Evolutionary conservation across 2,888 invertebrate species (phyloP).

Genomic region (Drosophila pullipes): DNA sequence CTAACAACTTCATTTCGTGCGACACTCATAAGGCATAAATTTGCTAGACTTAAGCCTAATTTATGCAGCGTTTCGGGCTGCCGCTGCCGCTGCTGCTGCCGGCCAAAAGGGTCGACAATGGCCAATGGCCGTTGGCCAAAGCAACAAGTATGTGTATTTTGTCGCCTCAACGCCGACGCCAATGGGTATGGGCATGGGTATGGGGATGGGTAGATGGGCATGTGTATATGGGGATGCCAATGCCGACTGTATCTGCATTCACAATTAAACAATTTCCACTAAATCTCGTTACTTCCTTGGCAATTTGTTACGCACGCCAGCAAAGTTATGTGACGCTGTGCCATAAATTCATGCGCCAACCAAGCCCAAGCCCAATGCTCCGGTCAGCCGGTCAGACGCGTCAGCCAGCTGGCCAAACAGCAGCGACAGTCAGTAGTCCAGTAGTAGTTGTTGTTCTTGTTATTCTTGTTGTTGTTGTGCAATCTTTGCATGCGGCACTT

Average conservation of each 20-base stretch:
- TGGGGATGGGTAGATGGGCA: constrained; percentile 2
- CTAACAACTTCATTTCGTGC: constrained; percentile 85
- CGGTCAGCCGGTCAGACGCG: constrained; percentile 37
- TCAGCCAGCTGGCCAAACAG: constrained; percentile 24
- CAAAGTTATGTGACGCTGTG: constrained; percentile 84
- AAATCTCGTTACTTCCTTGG: constrained; percentile 84
- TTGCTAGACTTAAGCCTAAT: constrained; percentile 84
- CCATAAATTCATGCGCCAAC: constrained; percentile 83
- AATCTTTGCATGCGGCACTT: constrained; percentile 77
- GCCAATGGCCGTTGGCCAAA: constrained; percentile 12
- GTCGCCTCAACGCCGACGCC: constrained; percentile 47
- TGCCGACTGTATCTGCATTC: constrained; percentile 80
- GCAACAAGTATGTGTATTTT: constrained; percentile 77
- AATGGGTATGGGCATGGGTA: background rate
- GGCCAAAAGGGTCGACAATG: constrained; percentile 69
- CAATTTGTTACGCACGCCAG: constrained; percentile 84
- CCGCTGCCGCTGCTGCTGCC: background rate
- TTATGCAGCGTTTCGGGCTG: constrained; percentile 74
- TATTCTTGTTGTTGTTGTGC: constrained; percentile 59
- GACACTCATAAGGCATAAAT: constrained; percentile 84
- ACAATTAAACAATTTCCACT: constrained; percentile 85
- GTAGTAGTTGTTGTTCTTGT: constrained; percentile 12
- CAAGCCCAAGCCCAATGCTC: constrained; percentile 58
- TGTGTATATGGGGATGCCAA: constrained; percentile 17
- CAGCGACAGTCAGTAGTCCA: constrained; percentile 38